Percentiles rank a stretch among this genome's conserved stretches.
Evolutionary conservation across 2,113 vertebrate species (phyloP).

Genomic region (Hippolais icterina): DNA sequence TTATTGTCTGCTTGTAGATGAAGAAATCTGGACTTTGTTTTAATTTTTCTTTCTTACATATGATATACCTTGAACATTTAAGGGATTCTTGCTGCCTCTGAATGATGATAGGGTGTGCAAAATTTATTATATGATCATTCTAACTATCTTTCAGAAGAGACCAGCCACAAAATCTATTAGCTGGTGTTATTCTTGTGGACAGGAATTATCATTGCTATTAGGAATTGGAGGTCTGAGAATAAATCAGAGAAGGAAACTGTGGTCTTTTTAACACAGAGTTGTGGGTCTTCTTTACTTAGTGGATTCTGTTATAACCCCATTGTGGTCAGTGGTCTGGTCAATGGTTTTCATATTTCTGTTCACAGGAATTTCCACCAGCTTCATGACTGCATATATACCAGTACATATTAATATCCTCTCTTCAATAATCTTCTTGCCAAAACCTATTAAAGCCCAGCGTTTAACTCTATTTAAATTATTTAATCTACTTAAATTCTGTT

Average conservation of each 20-base stretch:
- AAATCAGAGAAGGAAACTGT: background rate
- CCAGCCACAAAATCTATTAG: background rate
- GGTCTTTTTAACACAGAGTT: background rate
- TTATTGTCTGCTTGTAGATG: background rate
- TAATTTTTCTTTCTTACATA: background rate
- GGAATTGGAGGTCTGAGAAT: background rate
- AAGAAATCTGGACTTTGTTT: background rate
- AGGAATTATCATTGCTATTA: background rate
- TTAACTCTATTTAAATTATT: background rate
- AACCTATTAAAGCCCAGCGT: background rate
- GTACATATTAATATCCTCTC: background rate
- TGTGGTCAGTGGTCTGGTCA: conserved; percentile 18
- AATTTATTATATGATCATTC: background rate
- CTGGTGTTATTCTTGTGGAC: background rate
- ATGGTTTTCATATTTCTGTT: background rate
- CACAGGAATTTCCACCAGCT: background rate
- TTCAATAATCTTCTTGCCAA: background rate
- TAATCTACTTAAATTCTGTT: background rate
- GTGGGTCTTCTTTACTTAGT: background rate
- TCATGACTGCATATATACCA: background rate
- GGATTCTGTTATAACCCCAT: background rate
- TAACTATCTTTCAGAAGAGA: background rate
- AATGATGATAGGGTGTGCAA: background rate
- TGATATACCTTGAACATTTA: background rate
- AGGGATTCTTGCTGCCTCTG: background rate